These are phyloP conservation scores for Hypena proboscidalis DNA, from an alignment of 2,888 invertebrate species.

Conservation along the genomic window DNA sequence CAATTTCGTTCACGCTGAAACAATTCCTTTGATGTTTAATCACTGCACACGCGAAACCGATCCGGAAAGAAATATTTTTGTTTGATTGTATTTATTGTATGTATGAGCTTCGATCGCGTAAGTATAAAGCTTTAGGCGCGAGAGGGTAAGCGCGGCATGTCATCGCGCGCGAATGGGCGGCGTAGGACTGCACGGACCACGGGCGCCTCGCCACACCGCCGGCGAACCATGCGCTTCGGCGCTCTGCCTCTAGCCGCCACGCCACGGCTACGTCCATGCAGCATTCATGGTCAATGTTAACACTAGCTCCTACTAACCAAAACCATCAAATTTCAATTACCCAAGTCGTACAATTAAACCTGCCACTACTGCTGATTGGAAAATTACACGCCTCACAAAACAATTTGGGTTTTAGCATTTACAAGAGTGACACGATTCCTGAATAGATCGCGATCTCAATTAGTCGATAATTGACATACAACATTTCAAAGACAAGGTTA, in stretches of 20 bases:
- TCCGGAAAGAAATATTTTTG: too few relatives aligned
- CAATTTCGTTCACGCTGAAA: constrained; percentile 43
- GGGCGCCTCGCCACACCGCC: constrained; percentile 34
- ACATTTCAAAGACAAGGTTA: constrained; percentile 11
- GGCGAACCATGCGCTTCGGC: constrained; percentile 45
- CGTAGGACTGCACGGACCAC: constrained; percentile 62
- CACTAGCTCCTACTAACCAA: constrained; percentile 46
- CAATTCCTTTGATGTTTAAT: constrained; percentile 35
- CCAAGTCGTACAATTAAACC: constrained; percentile 35
- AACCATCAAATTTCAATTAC: constrained; percentile 41
- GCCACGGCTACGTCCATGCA: constrained; percentile 42
- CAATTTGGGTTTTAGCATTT: constrained; percentile 37
- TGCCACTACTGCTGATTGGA: constrained; percentile 33
- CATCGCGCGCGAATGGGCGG: constrained; percentile 68
- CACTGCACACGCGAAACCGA: constrained; percentile 61
- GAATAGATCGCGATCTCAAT: constrained; percentile 22
- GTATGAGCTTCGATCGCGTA: constrained; percentile 43
- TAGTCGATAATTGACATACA: constrained; percentile 29
- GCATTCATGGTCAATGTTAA: constrained; percentile 73
- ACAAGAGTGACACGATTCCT: constrained; percentile 27
- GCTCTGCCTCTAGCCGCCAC: constrained; percentile 12
- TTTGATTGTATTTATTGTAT: constrained; percentile 29
- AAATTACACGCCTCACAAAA: constrained; percentile 35
- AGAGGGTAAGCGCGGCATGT: constrained; percentile 63
- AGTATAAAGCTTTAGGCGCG: constrained; percentile 45